Percentiles rank a stretch among this genome's conserved stretches.
Conservation (phyloP, 2,888 invertebrate species). For the Elaeidobius kamerunicus region DNA sequence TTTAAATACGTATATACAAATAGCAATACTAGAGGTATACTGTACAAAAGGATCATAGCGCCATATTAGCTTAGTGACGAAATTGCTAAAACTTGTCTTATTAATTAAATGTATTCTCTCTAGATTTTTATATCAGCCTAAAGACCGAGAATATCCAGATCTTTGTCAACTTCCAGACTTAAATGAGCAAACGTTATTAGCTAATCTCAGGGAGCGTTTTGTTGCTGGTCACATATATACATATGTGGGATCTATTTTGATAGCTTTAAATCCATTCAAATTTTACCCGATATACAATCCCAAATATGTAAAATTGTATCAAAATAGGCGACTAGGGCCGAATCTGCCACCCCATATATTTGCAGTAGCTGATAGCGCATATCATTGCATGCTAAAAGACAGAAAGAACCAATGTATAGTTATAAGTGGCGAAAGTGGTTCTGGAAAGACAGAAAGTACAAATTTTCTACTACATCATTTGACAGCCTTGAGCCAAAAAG, state of each 20-base stretch:
- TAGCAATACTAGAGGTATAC: too few relatives aligned
- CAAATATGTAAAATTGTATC: slow-evolving; percentile 93
- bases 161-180: slow-evolving; percentile 93
- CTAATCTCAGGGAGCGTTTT: slow-evolving; percentile 86
- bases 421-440: slow-evolving; percentile 92
- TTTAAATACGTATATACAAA: too few relatives aligned
- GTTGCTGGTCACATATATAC: slow-evolving; percentile 93
- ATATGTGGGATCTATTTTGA: slow-evolving; percentile 92
- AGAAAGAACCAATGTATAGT: slow-evolving; percentile 92
- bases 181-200: slow-evolving; percentile 88
- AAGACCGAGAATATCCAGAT: slow-evolving; percentile 92
- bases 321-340: slow-evolving; percentile 85
- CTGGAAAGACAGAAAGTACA: slow-evolving; percentile 96
- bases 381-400: slow-evolving; percentile 90
- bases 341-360: slow-evolving; percentile 96
- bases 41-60: too few relatives aligned
- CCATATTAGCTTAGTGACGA: too few relatives aligned
- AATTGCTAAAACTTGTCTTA: too few relatives aligned
- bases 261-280: slow-evolving; percentile 91
- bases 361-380: slow-evolving; percentile 92
- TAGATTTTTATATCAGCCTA: slow-evolving; percentile 85
- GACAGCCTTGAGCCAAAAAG: slow-evolving; percentile 92
- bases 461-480: slow-evolving; percentile 93
- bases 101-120: too few relatives aligned
- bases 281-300: slow-evolving; percentile 98